Evolutionary conservation across 2,888 invertebrate species (phyloP).

Genomic region (Dolomedes plantarius): DNA sequence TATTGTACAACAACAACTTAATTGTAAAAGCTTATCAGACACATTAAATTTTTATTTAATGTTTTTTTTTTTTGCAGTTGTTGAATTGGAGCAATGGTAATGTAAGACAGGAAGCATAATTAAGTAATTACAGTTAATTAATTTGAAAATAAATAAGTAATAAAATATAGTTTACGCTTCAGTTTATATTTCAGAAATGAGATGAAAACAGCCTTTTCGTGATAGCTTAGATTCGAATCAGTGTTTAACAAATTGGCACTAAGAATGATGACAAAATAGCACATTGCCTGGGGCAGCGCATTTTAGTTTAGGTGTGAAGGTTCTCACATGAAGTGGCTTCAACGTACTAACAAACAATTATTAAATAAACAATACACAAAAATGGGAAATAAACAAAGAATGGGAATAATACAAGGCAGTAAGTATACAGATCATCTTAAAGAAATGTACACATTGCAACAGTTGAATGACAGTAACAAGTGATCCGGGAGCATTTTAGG

Average conservation of each 20-base stretch:
- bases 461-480: neutral
- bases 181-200: too few relatives aligned
- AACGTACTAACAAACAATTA: constrained; percentile 36
- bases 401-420: neutral
- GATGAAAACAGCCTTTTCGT: too few relatives aligned
- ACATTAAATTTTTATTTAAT: too few relatives aligned
- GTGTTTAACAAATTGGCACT: constrained; percentile 3
- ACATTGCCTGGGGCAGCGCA: neutral
- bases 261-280: neutral
- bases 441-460: neutral
- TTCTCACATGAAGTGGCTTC: constrained; percentile 48
- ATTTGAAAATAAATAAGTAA: too few relatives aligned
- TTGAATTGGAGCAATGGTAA: too few relatives aligned
- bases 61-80: too few relatives aligned
- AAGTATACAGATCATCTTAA: neutral
- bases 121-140: too few relatives aligned
- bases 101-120: too few relatives aligned
- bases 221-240: too few relatives aligned
- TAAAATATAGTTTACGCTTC: too few relatives aligned
- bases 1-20: too few relatives aligned
- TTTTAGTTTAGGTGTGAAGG: neutral
- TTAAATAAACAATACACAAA: constrained; percentile 8
- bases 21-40: too few relatives aligned
- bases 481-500: neutral
- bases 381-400: neutral